phyloP scores from a whole-genome alignment of 1,140 invertebrate genomes.

The Drosophila prosaltans region DNA sequence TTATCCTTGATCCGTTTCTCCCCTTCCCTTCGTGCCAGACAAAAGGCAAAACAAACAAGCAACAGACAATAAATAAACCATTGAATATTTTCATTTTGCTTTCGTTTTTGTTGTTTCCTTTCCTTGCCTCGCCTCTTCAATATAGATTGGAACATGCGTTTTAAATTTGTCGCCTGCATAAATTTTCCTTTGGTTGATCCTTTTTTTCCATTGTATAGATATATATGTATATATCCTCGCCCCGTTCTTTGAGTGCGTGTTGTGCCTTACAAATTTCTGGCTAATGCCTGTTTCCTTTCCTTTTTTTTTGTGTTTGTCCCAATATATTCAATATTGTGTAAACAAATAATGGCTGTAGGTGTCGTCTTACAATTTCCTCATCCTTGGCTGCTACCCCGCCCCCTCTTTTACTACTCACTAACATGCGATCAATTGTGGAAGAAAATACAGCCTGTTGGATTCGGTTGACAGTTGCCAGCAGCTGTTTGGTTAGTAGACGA shows the following conservation, averaged over 20 bases:
- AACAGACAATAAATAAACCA: conserved; percentile 79
- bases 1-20: not conserved
- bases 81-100: conserved; percentile 34
- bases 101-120: conserved; percentile 10
- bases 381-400: conserved; percentile 10
- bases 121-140: too few species aligned
- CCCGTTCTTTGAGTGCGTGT: conserved; percentile 63
- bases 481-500: conserved; percentile 45
- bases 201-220: conserved; percentile 34
- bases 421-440: conserved; percentile 56
- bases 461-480: conserved; percentile 70
- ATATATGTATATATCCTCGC: conserved; percentile 2
- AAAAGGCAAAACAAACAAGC: conserved; percentile 69
- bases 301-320: not conserved
- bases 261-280: conserved; percentile 78
- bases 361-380: conserved; percentile 68
- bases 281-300: conserved; percentile 76
- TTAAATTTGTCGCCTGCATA: conserved; percentile 81
- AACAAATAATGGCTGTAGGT: conserved; percentile 78
- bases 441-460: conserved; percentile 64
- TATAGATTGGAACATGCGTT: conserved; percentile 65
- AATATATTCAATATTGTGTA: conserved; percentile 77
- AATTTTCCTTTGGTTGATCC: conserved; percentile 67
- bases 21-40: conserved; percentile 31
- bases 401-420: conserved; percentile 40